Base-by-base conservation (phyloP, 2,888 invertebrate species). In the Galerucella calmariensis region DNA sequence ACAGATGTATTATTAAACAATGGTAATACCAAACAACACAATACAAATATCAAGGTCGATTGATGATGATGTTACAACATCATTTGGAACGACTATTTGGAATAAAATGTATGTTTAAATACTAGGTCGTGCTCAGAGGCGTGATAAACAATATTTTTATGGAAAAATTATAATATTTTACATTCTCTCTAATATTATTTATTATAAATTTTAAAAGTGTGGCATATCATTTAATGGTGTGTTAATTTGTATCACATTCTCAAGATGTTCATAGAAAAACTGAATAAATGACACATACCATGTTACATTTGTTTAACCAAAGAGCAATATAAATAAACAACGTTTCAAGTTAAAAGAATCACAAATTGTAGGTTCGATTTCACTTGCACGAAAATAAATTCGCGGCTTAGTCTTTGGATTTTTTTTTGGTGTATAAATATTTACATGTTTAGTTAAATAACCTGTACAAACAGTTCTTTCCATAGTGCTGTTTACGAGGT, bases 31-130 rank as follows among this genome's bases (percentile, higher is more conserved):
- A 56, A 56, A 65, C 63, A 65, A 46, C 46, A 65, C 11, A 62
- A 62, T 41, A 62, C 46, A 65, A 65, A 65, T 65, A 65, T 46
- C 63, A 65, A 65, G 63, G 63, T 65, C 63, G 46, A 63, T 16
- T 35, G 41, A 35, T 63, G 61, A 48, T n/a, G n/a, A 10, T 56
- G 16, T 65, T 62, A 62, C 35, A 62, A 11, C 63, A 44, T 65
- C 46, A 65, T 46, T 65, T 44, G 2, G 63, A 46, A 44, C 44
- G 16, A 65, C 41, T 5, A 65, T 65, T 46, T 46, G 63, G 27
- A 44, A 44, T 27, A 65, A 65, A 65, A 20, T 65, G 12, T 65
- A 46, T 20, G 63, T 65, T 65, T 62, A 62, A 46, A 65, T 16
- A 61, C 35, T n/a, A 61, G 61, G 14, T 12, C 61, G 8, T 35